A percentile compares a stretch with the other conserved stretches of the same genome.
Evolutionary conservation across 2,888 invertebrate species (phyloP).

Genomic region (Galerucella nymphaeae): DNA sequence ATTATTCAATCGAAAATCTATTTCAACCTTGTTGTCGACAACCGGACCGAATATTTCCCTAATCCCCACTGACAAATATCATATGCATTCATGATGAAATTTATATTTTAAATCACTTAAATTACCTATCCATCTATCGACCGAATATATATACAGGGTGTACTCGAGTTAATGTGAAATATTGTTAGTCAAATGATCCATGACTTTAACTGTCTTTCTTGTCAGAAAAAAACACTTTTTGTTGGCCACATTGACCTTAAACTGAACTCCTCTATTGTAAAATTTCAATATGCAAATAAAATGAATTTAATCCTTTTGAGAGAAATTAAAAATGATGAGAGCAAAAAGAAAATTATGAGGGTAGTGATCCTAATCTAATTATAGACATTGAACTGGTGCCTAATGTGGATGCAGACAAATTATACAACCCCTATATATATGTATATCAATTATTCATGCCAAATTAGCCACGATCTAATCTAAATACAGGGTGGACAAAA

Average conservation of each 20-base stretch:
- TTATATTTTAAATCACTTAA: too few species aligned
- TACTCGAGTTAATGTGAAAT: too few species aligned
- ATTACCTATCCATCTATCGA: too few species aligned
- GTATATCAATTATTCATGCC: constrained; percentile 47
- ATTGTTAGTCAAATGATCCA: too few species aligned
- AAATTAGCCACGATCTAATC: constrained; percentile 44
- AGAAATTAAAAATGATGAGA: constrained; percentile 22
- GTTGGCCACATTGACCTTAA: too few species aligned
- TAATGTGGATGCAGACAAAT: constrained; percentile 52
- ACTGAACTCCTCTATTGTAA: too few species aligned
- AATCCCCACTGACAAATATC: background rate
- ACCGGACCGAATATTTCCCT: constrained; percentile 11
- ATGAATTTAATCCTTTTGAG: constrained; percentile 7
- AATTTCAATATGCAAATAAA: constrained; percentile 7
- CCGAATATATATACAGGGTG: too few species aligned
- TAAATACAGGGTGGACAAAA: background rate
- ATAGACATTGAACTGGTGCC: constrained; percentile 50
- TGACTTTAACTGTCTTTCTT: too few species aligned
- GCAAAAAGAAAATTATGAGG: constrained; percentile 44
- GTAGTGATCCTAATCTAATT: constrained; percentile 54
- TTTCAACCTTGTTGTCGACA: background rate
- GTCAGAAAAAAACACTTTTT: too few species aligned
- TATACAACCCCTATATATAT: constrained; percentile 49
- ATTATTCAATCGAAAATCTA: background rate
- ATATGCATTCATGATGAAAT: too few species aligned